Evolutionary conservation across 2,888 invertebrate species (phyloP), one percentile per base, ranked within the genome.

Genomic region (Nasonovia ribisnigri): DNA sequence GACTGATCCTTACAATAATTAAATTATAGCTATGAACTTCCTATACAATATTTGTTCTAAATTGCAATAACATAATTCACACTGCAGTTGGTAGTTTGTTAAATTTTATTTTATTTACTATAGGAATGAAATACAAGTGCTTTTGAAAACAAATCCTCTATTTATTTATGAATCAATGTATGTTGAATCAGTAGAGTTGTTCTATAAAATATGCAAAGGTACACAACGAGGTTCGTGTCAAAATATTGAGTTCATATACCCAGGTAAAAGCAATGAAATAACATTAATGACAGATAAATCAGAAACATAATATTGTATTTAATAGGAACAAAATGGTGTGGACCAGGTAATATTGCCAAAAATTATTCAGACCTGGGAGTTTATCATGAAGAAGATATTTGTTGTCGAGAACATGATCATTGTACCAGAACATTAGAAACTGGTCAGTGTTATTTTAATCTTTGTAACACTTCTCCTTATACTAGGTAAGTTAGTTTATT

Each of bases 241-340:
- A 93, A 93, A 90, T 42, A 67, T 90, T 51, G 93, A 90, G 29
- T 93, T 93, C 20, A 93, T 93, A 86, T 93, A 93, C 43, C 93
- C 93, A 84, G 93, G 93, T 93, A 90, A 36, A 51, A 87, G 42
- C 87, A 42, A 48, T 77, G n/a, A 48, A 60, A 16, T 51, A n/a
- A 46, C n/a, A 57, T 43, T 29, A 46, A 42, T 26, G 13, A 29
- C 24, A 6, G 20, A 20, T 5, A 57, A 91, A 46, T 48, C 24
- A 48, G 11, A 88, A 60, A 91, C 46, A 43, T 57, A 77, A 77
- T 77, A 29, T 26, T 67, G 5, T 92, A 51, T 57, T 6, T 29
- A 11, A 29, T 43, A 93, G 93, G 93, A n/a, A 93, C 93, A 29
- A 93, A 93, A 93, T 93, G 93, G 93, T 93, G 93, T 67, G 93